A percentile compares a stretch with the other conserved stretches of the same genome.
These are phyloP conservation scores for Vicugna pacos DNA, from an alignment of 2,113 vertebrate genomes.

Conservation along the genomic window DNA sequence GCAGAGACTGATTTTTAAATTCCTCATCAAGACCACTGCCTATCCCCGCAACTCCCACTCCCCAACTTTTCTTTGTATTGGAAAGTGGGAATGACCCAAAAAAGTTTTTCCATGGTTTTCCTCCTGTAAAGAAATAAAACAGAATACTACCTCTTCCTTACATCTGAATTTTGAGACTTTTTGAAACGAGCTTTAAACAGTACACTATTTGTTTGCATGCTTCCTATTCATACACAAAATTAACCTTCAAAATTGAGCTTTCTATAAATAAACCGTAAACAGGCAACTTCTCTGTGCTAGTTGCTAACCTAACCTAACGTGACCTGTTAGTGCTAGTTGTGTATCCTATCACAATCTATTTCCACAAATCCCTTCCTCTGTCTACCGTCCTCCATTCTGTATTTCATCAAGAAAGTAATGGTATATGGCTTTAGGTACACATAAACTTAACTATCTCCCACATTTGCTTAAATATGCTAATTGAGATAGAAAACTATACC, in stretches of 20 bases:
- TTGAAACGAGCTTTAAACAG: neutral
- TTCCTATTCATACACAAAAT: constrained; percentile 18
- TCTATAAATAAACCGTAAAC: neutral
- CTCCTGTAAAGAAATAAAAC: constrained; percentile 9
- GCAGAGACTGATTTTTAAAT: neutral
- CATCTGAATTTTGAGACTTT: constrained; percentile 22
- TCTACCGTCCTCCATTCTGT: neutral
- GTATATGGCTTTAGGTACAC: neutral
- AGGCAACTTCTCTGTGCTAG: neutral
- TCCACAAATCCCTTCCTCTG: neutral
- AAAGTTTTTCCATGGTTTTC: neutral
- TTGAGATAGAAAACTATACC: neutral
- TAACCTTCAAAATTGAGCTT: constrained; percentile 22
- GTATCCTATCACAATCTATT: neutral
- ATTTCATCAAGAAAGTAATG: neutral
- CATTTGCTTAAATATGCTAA: neutral
- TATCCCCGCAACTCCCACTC: neutral
- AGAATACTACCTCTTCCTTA: neutral
- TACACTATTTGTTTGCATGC: neutral
- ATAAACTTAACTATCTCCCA: neutral
- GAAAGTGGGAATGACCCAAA: neutral
- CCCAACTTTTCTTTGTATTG: neutral
- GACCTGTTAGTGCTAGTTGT: neutral
- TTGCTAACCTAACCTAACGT: neutral
- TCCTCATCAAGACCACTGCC: no score